These are phyloP conservation scores for Drosophila kambysellisi DNA, from an alignment of 2,888 invertebrate species.

Conservation along the genomic window DNA sequence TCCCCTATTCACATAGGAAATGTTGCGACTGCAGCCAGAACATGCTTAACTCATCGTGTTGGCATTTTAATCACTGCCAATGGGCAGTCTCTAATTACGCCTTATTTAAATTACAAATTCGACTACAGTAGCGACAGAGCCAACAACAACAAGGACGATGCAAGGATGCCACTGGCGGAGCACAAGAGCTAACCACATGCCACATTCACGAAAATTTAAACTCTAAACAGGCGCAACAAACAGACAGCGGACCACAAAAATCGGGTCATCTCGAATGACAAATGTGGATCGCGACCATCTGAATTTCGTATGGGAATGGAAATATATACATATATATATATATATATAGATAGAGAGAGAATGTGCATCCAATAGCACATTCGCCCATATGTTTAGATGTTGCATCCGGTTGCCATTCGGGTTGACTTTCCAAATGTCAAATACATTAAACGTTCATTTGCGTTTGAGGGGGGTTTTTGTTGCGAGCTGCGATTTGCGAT, in stretches of 20 bases:
- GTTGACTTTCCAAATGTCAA: conserved; percentile 82
- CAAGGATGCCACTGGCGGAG: conserved; percentile 15
- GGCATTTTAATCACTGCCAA: conserved; percentile 71
- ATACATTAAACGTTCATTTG: conserved; percentile 83
- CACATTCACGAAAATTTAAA: conserved; percentile 58
- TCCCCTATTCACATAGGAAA: background rate
- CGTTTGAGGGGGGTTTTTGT: conserved; percentile 41
- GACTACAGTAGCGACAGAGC: conserved; percentile 28
- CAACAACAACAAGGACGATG: conserved; percentile 4
- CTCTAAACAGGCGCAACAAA: conserved; percentile 74
- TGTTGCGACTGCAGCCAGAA: conserved; percentile 35
- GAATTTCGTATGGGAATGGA: conserved; percentile 25
- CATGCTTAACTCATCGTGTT: conserved; percentile 54
- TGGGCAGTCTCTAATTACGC: conserved; percentile 72
- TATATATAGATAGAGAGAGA: conserved; percentile 9
- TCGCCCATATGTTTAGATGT: conserved; percentile 65
- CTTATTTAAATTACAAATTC: conserved; percentile 78
- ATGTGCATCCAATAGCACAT: conserved; percentile 27
- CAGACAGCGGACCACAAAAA: conserved; percentile 69
- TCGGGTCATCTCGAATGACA: conserved; percentile 77
- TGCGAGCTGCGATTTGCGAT: conserved; percentile 54
- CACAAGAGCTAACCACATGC: conserved; percentile 44
- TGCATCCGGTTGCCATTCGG: conserved; percentile 61
- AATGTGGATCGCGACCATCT: conserved; percentile 56
- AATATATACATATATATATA: conserved; percentile 10